Evolutionary conservation across 37 sponge, comb jelly and placozoan species (phyloP).

Genomic region (Axinella damicornis): DNA sequence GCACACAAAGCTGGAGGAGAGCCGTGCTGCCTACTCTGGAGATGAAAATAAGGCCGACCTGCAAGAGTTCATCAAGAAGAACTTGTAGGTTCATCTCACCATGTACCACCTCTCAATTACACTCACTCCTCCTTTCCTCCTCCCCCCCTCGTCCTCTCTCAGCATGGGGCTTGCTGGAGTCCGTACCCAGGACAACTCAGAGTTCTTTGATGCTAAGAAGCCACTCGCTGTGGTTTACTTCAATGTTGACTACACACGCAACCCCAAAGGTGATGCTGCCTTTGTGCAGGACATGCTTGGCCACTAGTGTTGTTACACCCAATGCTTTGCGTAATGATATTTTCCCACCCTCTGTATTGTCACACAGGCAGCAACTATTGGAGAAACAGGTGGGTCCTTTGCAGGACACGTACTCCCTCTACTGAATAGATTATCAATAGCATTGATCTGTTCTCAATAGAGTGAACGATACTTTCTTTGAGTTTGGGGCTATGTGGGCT

Average conservation of each 20-base stretch:
- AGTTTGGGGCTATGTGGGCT: no score
- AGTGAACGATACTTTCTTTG: no score
- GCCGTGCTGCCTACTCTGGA: slow-evolving; percentile 55
- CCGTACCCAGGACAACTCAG: slow-evolving; percentile 59
- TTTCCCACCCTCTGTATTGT: not conserved
- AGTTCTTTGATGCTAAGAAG: slow-evolving; percentile 71
- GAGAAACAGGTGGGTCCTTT: slow-evolving; percentile 78
- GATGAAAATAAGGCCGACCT: slow-evolving; percentile 18
- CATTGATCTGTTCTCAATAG: no score
- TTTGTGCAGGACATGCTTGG: not conserved
- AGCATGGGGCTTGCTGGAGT: slow-evolving; percentile 91
- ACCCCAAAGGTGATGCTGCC: slow-evolving; percentile 75
- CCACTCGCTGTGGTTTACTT: slow-evolving; percentile 85
- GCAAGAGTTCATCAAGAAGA: slow-evolving; percentile 46
- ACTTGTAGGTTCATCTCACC: slow-evolving; percentile 35
- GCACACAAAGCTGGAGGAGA: slow-evolving; percentile 84
- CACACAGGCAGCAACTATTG: slow-evolving; percentile 88
- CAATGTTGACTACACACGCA: slow-evolving; percentile 79
- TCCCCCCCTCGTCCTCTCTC: not conserved
- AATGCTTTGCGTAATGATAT: not conserved
- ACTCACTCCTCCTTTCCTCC: not conserved
- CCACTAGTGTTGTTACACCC: not conserved
- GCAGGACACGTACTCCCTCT: no score
- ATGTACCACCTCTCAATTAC: not conserved
- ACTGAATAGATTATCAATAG: no score